Evolutionary conservation across 2,888 invertebrate species (phyloP).

Genomic region (Nephrotoma flavescens): DNA sequence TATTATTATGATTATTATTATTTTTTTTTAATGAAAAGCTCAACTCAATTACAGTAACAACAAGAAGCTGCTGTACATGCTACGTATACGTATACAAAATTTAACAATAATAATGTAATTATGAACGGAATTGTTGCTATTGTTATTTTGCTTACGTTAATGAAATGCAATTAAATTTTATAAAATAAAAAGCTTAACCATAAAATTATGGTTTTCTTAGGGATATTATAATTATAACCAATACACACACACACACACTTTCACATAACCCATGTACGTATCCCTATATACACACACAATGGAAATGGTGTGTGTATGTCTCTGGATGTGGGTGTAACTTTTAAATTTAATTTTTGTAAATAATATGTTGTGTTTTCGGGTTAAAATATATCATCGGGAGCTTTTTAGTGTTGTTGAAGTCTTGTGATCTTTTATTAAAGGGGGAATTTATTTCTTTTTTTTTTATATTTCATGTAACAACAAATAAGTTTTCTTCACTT

Average conservation of each 20-base stretch:
- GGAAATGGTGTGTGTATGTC: background rate
- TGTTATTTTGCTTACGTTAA: background rate
- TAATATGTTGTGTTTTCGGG: background rate
- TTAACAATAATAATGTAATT: background rate
- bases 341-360: background rate
- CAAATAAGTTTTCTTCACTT: background rate
- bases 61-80: background rate
- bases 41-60: background rate
- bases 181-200: background rate
- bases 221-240: background rate
- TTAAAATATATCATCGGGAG: background rate
- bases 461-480: background rate
- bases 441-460: background rate
- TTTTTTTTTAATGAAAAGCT: background rate
- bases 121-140: background rate
- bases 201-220: background rate
- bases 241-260: background rate
- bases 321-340: background rate
- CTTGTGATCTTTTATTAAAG: background rate
- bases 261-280: background rate
- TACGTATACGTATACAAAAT: background rate
- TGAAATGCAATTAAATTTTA: background rate
- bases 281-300: background rate
- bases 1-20: too few relatives aligned
- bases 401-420: background rate